Percentiles rank a stretch among this genome's conserved stretches.
Evolutionary conservation across 2,888 invertebrate species (phyloP).

Genomic region (Gisinianus flammeolus): DNA sequence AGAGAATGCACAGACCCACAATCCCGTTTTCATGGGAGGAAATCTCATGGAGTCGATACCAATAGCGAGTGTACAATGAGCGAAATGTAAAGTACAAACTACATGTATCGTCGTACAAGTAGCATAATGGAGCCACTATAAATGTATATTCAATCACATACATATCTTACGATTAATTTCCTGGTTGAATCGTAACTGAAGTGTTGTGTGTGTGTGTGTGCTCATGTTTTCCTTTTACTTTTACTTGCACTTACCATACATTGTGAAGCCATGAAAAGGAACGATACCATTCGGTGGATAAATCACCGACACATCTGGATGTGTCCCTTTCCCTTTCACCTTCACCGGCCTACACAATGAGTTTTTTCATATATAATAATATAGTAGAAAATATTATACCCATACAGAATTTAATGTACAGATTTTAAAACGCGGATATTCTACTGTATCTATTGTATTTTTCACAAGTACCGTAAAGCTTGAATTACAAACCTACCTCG

Average conservation of each 20-base stretch:
- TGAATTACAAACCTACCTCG: too few species aligned
- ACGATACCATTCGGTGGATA: conserved; percentile 95
- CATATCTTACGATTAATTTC: too few species aligned
- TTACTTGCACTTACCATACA: conserved; percentile 96
- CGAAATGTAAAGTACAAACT: conserved; percentile 88
- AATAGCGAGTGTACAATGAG: conserved; percentile 88
- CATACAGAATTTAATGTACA: too few species aligned
- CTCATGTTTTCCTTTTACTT: too few species aligned
- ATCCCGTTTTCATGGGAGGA: conserved; percentile 94
- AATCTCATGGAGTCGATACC: conserved; percentile 88
- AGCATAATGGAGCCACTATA: conserved; percentile 92
- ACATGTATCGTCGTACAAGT: conserved; percentile 86
- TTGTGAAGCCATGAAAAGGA: conserved; percentile 95
- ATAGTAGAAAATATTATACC: too few species aligned
- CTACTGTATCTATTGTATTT: too few species aligned
- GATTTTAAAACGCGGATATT: too few species aligned
- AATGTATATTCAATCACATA: conserved; percentile 48
- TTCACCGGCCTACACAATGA: conserved; percentile 69
- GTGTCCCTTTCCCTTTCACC: conserved; percentile 72
- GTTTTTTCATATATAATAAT: too few species aligned
- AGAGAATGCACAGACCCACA: conserved; percentile 84
- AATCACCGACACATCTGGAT: conserved; percentile 72
- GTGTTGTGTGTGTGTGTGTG: neutral
- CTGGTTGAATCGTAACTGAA: neutral
- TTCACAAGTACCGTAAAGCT: too few species aligned